A percentile compares a stretch with the other conserved stretches of the same genome.
Conservation (phyloP, 1,140 invertebrate species). For the Trypoxylus dichotomus region DNA sequence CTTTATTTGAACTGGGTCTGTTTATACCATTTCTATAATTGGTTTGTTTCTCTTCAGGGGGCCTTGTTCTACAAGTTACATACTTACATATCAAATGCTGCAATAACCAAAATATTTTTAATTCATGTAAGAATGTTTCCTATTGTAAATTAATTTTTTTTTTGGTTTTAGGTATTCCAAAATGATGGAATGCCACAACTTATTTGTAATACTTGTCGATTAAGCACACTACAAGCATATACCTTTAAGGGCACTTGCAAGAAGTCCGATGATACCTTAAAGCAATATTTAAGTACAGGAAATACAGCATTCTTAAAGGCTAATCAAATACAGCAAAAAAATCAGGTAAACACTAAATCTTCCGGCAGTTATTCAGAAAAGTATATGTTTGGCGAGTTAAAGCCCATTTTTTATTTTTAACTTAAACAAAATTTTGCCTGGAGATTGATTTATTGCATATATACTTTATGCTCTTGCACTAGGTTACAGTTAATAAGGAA, state of each 20-base stretch:
- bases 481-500: too few species aligned
- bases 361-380: too few species aligned
- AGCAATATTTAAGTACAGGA: slow-evolving; percentile 67
- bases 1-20: background rate
- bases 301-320: slow-evolving; percentile 39
- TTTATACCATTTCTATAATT: background rate
- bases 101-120: background rate
- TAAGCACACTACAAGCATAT: slow-evolving; percentile 68
- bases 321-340: background rate
- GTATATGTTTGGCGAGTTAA: too few species aligned
- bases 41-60: background rate
- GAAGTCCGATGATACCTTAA: slow-evolving; percentile 68
- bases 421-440: too few species aligned
- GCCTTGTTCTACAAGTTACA: background rate
- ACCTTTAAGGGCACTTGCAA: slow-evolving; percentile 74
- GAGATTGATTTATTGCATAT: too few species aligned
- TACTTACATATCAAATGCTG: background rate
- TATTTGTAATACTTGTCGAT: slow-evolving; percentile 68
- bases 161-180: slow-evolving; percentile 61
- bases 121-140: background rate
- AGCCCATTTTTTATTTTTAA: too few species aligned
- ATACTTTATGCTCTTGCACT: too few species aligned
- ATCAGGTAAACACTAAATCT: too few species aligned
- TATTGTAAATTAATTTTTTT: background rate
- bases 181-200: slow-evolving; percentile 73